Conservation (phyloP, 2,888 invertebrate genomes). For the Xanthostigma xanthostigma region DNA sequence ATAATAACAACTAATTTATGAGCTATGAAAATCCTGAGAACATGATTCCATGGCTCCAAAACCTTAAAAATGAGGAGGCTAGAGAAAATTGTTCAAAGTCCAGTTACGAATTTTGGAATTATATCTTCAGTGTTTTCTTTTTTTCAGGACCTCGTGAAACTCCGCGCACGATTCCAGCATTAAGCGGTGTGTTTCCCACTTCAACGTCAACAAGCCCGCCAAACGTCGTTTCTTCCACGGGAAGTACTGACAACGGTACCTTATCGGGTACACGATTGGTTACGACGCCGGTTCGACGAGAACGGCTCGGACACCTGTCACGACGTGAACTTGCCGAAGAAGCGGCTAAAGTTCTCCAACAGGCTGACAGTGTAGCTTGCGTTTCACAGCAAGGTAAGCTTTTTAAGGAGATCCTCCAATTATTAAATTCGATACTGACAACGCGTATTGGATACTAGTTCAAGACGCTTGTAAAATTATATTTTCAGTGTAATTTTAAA, state of each 20-base stretch:
- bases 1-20: no score
- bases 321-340: constrained; percentile 60
- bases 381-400: constrained; percentile 20
- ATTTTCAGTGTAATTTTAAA: no score
- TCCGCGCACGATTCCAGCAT: not conserved
- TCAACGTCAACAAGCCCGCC: no score
- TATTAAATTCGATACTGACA: no score
- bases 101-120: not conserved
- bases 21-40: no score
- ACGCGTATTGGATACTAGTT: no score
- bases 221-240: not conserved
- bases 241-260: not conserved
- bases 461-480: no score
- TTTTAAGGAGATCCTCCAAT: not conserved
- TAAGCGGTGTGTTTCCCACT: not conserved
- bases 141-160: constrained; percentile 1
- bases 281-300: constrained; percentile 34
- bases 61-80: no score
- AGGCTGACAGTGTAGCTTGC: constrained; percentile 58
- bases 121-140: not conserved
- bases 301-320: constrained; percentile 52
- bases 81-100: not conserved
- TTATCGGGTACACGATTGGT: constrained; percentile 21
- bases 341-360: constrained; percentile 57
- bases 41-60: no score